phyloP scores from a whole-genome alignment of 2,888 invertebrate species.

The Mayetiola destructor region DNA sequence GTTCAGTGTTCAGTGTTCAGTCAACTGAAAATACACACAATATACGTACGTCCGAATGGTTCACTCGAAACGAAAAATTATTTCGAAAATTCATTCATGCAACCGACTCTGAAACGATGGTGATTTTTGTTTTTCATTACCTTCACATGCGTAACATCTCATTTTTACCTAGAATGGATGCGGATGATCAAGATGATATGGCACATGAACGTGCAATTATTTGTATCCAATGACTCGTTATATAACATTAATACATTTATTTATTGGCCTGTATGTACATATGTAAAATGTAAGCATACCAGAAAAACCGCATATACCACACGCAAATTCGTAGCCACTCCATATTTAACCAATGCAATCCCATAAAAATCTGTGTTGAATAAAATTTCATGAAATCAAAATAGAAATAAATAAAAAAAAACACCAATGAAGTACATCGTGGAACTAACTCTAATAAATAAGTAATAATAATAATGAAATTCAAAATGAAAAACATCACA shows the following conservation, averaged over 20 bases:
- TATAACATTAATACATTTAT: too few relatives aligned
- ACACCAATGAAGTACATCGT: background rate
- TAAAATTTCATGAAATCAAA: too few relatives aligned
- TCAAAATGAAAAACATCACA: too few relatives aligned
- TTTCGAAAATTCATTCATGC: background rate
- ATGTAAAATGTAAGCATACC: too few relatives aligned
- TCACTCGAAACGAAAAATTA: too few relatives aligned
- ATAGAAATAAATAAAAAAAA: background rate
- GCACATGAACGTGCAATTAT: constrained; percentile 12
- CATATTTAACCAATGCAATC: background rate
- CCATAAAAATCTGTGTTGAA: too few relatives aligned
- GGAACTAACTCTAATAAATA: too few relatives aligned
- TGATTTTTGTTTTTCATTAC: constrained; percentile 7
- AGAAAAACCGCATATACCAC: constrained; percentile 4
- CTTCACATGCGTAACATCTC: constrained; percentile 6
- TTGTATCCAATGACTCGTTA: constrained; percentile 8
- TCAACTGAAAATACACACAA: too few relatives aligned
- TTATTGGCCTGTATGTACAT: too few relatives aligned
- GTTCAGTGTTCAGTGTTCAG: too few relatives aligned
- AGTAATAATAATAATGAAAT: too few relatives aligned
- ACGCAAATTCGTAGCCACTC: background rate
- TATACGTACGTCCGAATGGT: too few relatives aligned
- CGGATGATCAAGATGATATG: constrained; percentile 5
- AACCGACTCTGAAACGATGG: background rate
- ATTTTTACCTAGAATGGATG: constrained; percentile 7